phyloP scores from a whole-genome alignment of 2,797 vertebrate genomes.

The Halcyon badia region DNA sequence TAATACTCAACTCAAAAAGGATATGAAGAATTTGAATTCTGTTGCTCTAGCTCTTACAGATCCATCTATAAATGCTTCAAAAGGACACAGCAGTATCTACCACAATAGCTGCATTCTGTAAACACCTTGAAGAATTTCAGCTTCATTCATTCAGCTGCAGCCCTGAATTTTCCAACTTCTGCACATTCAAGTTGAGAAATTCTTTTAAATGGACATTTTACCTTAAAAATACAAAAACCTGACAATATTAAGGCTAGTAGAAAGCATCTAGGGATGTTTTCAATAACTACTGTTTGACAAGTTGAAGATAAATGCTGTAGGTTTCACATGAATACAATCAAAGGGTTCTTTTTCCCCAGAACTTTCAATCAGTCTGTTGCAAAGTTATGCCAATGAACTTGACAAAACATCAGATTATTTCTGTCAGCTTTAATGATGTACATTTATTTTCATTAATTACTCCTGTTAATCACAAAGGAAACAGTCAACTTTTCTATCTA shows the following conservation, averaged over 20 bases:
- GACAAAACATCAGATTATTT: not conserved
- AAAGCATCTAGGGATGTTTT: not conserved
- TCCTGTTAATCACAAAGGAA: not conserved
- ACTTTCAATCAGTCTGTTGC: not conserved
- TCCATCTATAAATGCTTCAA: not conserved
- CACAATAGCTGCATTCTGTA: not conserved
- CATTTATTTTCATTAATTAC: not conserved
- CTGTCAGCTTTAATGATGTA: not conserved
- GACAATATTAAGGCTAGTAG: not conserved
- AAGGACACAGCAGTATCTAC: not conserved
- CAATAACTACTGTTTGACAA: not conserved
- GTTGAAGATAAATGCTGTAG: not conserved
- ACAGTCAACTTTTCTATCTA: not conserved
- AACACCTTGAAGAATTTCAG: not conserved
- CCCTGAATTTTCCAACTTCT: not conserved
- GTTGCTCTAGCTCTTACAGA: not conserved
- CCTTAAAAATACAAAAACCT: not conserved
- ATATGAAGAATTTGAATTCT: not conserved
- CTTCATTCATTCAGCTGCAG: not conserved
- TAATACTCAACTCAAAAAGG: not conserved
- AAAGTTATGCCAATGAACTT: not conserved
- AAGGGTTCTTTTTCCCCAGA: not conserved
- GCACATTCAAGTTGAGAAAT: not conserved
- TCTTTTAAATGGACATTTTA: not conserved
- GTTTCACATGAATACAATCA: not conserved